phyloP scores from a whole-genome alignment of 2,113 vertebrate species.

The Gymnarchus niloticus region DNA sequence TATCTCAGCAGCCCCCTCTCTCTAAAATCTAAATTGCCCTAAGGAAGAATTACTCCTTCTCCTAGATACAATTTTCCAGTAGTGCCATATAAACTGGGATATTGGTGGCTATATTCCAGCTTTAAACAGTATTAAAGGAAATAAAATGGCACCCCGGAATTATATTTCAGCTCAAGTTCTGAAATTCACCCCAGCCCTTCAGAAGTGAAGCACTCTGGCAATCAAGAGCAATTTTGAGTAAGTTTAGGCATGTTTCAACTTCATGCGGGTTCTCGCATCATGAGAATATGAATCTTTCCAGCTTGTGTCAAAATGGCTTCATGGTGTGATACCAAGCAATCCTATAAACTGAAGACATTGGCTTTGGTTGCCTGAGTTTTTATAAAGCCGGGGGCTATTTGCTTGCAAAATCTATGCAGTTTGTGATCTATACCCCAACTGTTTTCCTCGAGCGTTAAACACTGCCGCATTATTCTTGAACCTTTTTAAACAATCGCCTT shows the following conservation, averaged over 20 bases:
- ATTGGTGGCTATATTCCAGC: not conserved
- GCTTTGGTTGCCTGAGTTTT: not conserved
- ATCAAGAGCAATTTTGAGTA: not conserved
- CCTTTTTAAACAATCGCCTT: not conserved
- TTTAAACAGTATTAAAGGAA: slow-evolving; percentile 1
- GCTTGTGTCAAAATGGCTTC: not conserved
- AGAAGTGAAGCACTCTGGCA: not conserved
- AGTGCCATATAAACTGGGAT: not conserved
- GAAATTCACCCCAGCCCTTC: not conserved
- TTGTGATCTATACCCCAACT: not conserved
- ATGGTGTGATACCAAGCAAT: not conserved
- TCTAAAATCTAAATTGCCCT: not conserved
- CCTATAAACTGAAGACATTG: not conserved
- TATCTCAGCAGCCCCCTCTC: not conserved
- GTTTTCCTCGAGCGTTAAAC: not conserved
- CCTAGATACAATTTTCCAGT: not conserved
- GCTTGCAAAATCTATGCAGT: not conserved
- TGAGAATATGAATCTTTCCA: not conserved
- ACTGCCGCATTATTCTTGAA: not conserved
- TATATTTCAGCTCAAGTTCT: not conserved
- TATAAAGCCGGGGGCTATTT: not conserved
- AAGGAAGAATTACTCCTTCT: not conserved
- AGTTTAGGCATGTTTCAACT: not conserved
- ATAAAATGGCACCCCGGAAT: not conserved
- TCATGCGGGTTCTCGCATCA: not conserved